Conservation (phyloP, 1,140 invertebrate genomes). For the Leptinotarsa texana region DNA sequence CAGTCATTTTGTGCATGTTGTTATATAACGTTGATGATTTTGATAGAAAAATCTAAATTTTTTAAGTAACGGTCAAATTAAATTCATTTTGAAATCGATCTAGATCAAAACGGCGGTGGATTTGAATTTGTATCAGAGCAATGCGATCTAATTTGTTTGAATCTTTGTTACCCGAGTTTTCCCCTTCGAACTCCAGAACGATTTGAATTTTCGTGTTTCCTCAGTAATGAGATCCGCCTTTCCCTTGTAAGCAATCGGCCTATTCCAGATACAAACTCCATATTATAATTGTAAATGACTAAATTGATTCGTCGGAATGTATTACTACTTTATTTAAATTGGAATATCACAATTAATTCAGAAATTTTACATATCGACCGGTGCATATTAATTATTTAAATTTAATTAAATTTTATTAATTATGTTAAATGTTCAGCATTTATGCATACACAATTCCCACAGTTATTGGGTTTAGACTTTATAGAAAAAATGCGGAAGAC, state of each 20-base stretch:
- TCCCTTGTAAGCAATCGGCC: constrained; percentile 24
- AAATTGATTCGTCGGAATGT: constrained; percentile 16
- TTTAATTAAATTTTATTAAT: constrained; percentile 17
- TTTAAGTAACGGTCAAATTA: too few species aligned
- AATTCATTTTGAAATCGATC: too few species aligned
- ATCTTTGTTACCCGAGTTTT: constrained; percentile 16
- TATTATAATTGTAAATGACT: constrained; percentile 31
- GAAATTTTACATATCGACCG: constrained; percentile 14
- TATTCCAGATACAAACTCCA: constrained; percentile 22
- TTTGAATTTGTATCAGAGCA: too few species aligned
- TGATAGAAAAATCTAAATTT: too few species aligned
- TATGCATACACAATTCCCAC: not conserved
- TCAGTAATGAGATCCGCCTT: constrained; percentile 24
- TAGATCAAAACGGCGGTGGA: too few species aligned
- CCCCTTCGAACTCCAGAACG: constrained; percentile 19
- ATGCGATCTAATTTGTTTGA: not conserved
- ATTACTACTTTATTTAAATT: constrained; percentile 23
- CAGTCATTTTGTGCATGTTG: too few species aligned
- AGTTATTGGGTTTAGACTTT: not conserved
- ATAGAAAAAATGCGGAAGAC: too few species aligned
- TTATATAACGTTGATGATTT: too few species aligned
- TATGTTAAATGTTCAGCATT: not conserved
- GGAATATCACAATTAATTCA: constrained; percentile 20
- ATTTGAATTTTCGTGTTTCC: constrained; percentile 31
- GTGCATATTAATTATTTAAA: constrained; percentile 24